These are phyloP conservation scores for Abrostola triplasia DNA, from an alignment of 2,888 invertebrate genomes.

Conservation along the genomic window DNA sequence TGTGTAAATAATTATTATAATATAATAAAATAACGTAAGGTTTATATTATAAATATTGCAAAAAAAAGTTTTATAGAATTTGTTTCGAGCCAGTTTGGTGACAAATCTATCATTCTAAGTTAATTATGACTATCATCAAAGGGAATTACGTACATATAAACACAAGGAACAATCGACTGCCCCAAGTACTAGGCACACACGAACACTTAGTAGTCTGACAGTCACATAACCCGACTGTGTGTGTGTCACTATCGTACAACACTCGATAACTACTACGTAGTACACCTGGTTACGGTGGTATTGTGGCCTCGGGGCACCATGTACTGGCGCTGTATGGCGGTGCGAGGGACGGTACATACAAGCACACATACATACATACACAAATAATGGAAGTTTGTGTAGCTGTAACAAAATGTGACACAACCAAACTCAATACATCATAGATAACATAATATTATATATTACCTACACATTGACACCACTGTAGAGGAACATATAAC, in stretches of 20 bases:
- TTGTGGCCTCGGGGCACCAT: background rate
- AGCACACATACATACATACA: background rate
- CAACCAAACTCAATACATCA: background rate
- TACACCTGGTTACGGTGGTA: background rate
- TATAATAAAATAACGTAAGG: slow-evolving; percentile 5
- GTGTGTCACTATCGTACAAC: background rate
- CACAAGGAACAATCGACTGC: background rate
- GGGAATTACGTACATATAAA: background rate
- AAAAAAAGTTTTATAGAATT: slow-evolving; percentile 17
- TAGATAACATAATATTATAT: background rate
- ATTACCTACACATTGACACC: background rate
- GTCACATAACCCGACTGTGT: background rate
- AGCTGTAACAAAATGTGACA: background rate
- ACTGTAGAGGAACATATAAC: background rate
- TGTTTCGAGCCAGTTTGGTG: slow-evolving; percentile 50
- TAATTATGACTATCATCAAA: slow-evolving; percentile 3
- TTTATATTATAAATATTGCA: slow-evolving; percentile 12
- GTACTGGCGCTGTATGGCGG: background rate
- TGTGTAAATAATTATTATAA: slow-evolving; percentile 11
- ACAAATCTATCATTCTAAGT: slow-evolving; percentile 48
- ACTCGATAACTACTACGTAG: background rate
- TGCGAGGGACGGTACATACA: background rate
- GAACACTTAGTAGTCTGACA: background rate
- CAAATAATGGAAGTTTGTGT: slow-evolving; percentile 1
- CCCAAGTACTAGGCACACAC: background rate